Evolutionary conservation across 1,140 invertebrate genomes (phyloP).

Genomic region (Hycleus cichorii): DNA sequence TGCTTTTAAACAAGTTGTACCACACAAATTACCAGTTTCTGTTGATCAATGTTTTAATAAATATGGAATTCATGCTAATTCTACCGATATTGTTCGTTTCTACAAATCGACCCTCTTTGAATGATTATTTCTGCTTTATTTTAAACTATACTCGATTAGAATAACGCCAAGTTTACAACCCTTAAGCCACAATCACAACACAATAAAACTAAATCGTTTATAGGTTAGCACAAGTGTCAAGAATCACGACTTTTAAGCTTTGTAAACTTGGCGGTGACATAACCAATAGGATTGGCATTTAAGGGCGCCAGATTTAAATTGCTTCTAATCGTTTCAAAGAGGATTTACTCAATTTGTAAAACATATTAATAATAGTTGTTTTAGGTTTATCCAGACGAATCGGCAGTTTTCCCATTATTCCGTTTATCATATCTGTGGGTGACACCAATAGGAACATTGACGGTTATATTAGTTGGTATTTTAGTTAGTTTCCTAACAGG

Average conservation of each 20-base stretch:
- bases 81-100: constrained; percentile 9
- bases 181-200: too few species aligned
- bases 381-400: constrained; percentile 41
- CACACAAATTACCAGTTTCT: constrained; percentile 41
- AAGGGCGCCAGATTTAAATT: too few species aligned
- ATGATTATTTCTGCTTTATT: background rate
- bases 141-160: too few species aligned
- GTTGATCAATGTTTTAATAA: constrained; percentile 36
- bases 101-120: background rate
- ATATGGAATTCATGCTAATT: constrained; percentile 21
- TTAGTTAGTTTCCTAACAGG: constrained; percentile 62
- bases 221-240: too few species aligned
- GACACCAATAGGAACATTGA: constrained; percentile 55
- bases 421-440: constrained; percentile 71
- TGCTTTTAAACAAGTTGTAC: constrained; percentile 39
- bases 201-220: too few species aligned
- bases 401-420: constrained; percentile 59
- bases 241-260: too few species aligned
- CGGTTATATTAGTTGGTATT: constrained; percentile 57
- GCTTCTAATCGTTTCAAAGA: too few species aligned
- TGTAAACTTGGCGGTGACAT: too few species aligned
- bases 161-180: too few species aligned
- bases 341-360: background rate
- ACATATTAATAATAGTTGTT: background rate
- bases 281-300: too few species aligned